phyloP scores from a whole-genome alignment of 2,888 invertebrate genomes.

The Pimpla rufipes region DNA sequence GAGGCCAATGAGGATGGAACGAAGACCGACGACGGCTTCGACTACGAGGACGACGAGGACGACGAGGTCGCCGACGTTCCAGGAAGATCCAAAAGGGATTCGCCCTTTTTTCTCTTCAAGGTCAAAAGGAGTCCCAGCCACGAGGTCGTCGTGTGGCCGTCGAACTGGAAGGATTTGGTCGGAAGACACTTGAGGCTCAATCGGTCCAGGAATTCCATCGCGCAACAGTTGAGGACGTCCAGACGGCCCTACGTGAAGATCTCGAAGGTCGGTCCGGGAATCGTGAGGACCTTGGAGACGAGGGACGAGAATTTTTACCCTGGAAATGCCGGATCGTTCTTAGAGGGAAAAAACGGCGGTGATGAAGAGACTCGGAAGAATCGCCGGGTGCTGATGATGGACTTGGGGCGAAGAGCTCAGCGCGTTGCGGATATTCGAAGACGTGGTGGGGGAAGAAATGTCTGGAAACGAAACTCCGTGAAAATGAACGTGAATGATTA shows the following conservation, averaged over 20 bases:
- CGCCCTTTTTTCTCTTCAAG: constrained; percentile 63
- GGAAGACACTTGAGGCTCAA: constrained; percentile 47
- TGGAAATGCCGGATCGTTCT: background rate
- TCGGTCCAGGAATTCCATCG: constrained; percentile 25
- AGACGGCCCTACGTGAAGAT: constrained; percentile 37
- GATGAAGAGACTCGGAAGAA: constrained; percentile 1
- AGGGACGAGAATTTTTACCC: background rate
- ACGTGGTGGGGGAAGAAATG: too few species aligned
- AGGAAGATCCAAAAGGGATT: constrained; percentile 55
- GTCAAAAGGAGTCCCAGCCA: constrained; percentile 26
- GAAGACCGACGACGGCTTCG: background rate
- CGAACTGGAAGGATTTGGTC: constrained; percentile 56
- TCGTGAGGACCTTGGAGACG: background rate
- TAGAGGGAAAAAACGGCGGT: background rate
- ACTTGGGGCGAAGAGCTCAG: background rate
- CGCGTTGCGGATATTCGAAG: constrained; percentile 6
- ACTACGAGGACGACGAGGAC: background rate
- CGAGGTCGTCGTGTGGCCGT: constrained; percentile 63
- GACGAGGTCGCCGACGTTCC: constrained; percentile 30
- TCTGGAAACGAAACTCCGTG: too few species aligned
- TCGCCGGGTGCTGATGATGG: constrained; percentile 10
- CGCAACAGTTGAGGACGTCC: background rate
- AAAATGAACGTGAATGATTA: too few species aligned
- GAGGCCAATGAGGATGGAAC: constrained; percentile 5
- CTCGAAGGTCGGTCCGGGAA: constrained; percentile 28